Base-by-base conservation (phyloP, 2,113 vertebrate genomes). In the Takifugu bimaculatus region DNA sequence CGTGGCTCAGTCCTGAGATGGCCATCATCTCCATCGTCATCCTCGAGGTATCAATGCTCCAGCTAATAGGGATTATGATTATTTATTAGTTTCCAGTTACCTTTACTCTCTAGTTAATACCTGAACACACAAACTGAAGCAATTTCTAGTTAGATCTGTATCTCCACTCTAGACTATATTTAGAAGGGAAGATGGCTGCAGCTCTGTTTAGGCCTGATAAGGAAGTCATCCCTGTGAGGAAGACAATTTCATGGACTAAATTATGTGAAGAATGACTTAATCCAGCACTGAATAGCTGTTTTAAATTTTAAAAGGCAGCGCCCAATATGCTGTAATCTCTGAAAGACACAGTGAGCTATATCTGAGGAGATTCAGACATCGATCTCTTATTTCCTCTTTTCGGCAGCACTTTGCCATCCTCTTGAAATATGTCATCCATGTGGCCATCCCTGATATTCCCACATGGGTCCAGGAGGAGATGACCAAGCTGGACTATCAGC, bases 1-100 rank as follows among this genome's bases (percentile, higher is more conserved):
- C 96, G 0, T 96, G 95, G 94, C 94, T 99, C 74, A 96, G 96
- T 67, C 95, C 97, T 0, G 95, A 98, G 83, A 95, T 93, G 9
- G 95, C 95, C 87, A 96, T 99, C 68, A 93, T 98, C 80, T 96
- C 94, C 1, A 94, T 98, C 65, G 96, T 99, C 81, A 94, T 99
- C 82, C 91, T 99, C 6, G 97, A 99, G 96, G 96, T 98, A 13
- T 20, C 20, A 20, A 20, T 20, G 20, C 20, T 20, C 20, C 20
- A 20, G 20, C 20, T 20, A 20, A 20, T 20, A 20, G 20, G 20
- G 20, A 20, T 20, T 20, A 20, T 20, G 20, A 20, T 20, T 20
- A 20, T 20, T 20, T 20, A 20, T 20, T 20, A 20, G 20, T 20
- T 20, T 20, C 20, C 20, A 20, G 20, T 20, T 20, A 20, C 9